phyloP scores from a whole-genome alignment of 1,140 invertebrate species.

The Drosophila ambigua region DNA sequence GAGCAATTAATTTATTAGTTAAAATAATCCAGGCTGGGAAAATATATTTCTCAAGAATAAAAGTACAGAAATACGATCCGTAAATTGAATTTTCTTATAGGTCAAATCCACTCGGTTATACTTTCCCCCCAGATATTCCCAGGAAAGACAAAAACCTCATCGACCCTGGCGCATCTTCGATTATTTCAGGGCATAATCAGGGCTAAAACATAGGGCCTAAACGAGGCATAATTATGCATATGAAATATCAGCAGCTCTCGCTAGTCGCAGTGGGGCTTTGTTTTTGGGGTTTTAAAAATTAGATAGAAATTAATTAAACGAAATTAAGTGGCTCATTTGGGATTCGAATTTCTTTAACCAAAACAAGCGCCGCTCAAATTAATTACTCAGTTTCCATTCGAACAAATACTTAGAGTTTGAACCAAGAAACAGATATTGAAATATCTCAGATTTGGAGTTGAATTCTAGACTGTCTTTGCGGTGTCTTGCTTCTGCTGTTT shows the following conservation, averaged over 20 bases:
- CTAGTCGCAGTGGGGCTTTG: slow-evolving; percentile 10
- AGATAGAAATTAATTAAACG: slow-evolving; percentile 73
- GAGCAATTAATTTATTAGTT: neutral
- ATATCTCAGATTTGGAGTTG: slow-evolving; percentile 36
- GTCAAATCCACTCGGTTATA: slow-evolving; percentile 15
- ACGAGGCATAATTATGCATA: slow-evolving; percentile 52
- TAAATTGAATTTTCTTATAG: too few relatives aligned
- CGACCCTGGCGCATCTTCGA: slow-evolving; percentile 51
- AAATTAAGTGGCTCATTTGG: slow-evolving; percentile 68
- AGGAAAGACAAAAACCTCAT: neutral
- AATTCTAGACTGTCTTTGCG: neutral
- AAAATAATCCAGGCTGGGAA: slow-evolving; percentile 1
- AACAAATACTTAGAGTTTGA: slow-evolving; percentile 59
- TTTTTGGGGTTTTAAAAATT: slow-evolving; percentile 46
- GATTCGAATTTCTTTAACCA: slow-evolving; percentile 54
- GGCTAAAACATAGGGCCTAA: slow-evolving; percentile 12
- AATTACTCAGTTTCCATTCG: slow-evolving; percentile 63
- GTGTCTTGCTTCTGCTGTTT: slow-evolving; percentile 28
- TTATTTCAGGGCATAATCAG: slow-evolving; percentile 52
- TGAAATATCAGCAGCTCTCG: slow-evolving; percentile 33
- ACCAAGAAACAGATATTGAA: neutral
- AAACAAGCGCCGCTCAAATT: slow-evolving; percentile 57
- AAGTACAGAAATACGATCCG: neutral
- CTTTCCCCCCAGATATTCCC: slow-evolving; percentile 26
- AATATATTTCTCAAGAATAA: neutral